Conservation (phyloP, 1,140 invertebrate species). For the Hylaeus volcanicus region DNA sequence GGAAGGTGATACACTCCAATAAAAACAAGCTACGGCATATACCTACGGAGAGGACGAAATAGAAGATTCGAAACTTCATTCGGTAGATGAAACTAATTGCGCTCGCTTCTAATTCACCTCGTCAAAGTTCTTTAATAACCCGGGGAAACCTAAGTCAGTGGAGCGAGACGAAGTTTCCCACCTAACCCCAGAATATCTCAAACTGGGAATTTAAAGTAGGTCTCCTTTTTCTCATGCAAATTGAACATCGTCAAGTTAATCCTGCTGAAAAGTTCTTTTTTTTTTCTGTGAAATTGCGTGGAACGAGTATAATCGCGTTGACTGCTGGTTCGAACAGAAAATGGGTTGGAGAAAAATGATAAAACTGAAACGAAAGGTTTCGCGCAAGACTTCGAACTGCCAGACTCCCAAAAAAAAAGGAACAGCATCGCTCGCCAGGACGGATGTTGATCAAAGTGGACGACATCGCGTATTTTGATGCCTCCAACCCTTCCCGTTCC, state of each 20-base stretch:
- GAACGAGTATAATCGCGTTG: neutral
- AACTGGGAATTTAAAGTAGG: slow-evolving; percentile 20
- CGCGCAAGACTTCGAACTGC: neutral
- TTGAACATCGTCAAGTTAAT: slow-evolving; percentile 25
- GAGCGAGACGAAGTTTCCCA: slow-evolving; percentile 19
- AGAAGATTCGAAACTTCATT: neutral
- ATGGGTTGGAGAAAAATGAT: neutral
- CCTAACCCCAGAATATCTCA: slow-evolving; percentile 33
- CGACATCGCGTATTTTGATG: slow-evolving; percentile 15
- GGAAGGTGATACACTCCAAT: too few relatives aligned
- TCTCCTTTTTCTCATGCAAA: slow-evolving; percentile 26
- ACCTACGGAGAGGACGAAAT: neutral
- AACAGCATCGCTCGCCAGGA: neutral
- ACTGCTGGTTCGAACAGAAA: neutral
- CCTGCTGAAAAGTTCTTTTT: neutral
- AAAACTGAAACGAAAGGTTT: neutral
- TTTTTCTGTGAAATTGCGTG: slow-evolving; percentile 5
- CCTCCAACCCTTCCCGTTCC: neutral
- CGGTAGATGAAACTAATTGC: too few relatives aligned
- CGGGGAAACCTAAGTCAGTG: slow-evolving; percentile 19
- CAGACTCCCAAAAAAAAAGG: neutral
- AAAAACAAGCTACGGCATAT: too few relatives aligned
- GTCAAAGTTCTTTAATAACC: slow-evolving; percentile 35
- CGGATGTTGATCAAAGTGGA: slow-evolving; percentile 19
- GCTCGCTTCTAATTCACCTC: slow-evolving; percentile 23